Base-by-base conservation (phyloP, 2,113 vertebrate species). In the Archocentrus centrarchus region DNA sequence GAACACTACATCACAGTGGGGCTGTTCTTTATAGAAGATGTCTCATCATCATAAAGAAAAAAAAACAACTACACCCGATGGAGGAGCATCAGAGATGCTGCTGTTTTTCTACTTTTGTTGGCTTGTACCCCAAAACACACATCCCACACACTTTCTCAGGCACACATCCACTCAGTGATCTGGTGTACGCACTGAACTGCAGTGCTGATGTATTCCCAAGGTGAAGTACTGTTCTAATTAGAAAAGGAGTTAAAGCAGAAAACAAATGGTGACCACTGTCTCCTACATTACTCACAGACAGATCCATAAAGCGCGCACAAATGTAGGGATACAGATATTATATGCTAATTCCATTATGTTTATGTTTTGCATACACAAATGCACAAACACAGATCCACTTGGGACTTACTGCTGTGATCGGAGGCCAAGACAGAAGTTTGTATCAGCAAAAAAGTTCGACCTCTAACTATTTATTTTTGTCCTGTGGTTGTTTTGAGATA, bases 61-160 rank as follows among this genome's bases (percentile, higher is more conserved):
- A 44, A 64, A 64, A 77, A 77, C 18, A 76, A 77, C 18, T 78
- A 39, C 17, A 61, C 14, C 66, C 27, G 61, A 47, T 22, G 50
- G 62, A 66, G 66, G 55, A 76, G 27, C 32, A 86, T 59, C 41
- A 70, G 76, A 80, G 63, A 84, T 82, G 50, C 70, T 84, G 78
- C 62, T 77, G 30, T 77, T 89, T 68, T 84, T 86, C 76, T 77
- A 50, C 70, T 84, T 90, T 58, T n/a, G 37, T 59, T 86, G 85
- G 57, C 35, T 81, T 84, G 30, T 70, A 27, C 73, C 81, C 35
- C 79, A 79, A 37, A 78, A 78, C 20, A 55, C 68, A 44, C 47
- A 62, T 30, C 70, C 68, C 30, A 47, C 57, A 73, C 61, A 83
- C 53, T 66, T 37, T 58, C 30, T 50, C 30, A 39, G 32, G 64